These are phyloP conservation scores for Sebastes vulpes DNA, from an alignment of 2,797 vertebrate species.

Conservation along the genomic window DNA sequence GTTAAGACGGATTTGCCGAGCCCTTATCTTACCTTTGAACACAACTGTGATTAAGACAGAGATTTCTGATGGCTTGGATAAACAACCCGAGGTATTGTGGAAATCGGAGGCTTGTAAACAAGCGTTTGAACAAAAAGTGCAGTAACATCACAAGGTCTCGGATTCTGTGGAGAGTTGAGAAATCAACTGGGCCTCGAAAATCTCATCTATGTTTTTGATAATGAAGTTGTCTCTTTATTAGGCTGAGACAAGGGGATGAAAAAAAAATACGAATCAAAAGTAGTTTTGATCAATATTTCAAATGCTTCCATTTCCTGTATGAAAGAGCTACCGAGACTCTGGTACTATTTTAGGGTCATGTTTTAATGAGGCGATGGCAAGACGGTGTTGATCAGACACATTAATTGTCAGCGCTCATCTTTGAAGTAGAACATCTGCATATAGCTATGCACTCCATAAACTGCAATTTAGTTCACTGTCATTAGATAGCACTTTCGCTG, in stretches of 20 bases:
- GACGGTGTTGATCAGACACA: slow-evolving; percentile 47
- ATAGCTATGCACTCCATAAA: slow-evolving; percentile 31
- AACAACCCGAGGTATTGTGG: slow-evolving; percentile 76
- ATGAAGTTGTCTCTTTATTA: slow-evolving; percentile 43
- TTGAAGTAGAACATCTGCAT: slow-evolving; percentile 49
- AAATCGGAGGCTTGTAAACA: slow-evolving; percentile 74
- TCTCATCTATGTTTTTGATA: slow-evolving; percentile 48
- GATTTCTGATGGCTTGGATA: slow-evolving; percentile 75
- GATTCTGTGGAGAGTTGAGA: slow-evolving; percentile 56
- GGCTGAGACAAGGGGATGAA: neutral
- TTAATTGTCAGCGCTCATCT: slow-evolving; percentile 48
- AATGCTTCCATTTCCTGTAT: slow-evolving; percentile 34
- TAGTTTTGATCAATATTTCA: slow-evolving; percentile 74
- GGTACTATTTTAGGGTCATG: slow-evolving; percentile 63
- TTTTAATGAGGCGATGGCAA: slow-evolving; percentile 63
- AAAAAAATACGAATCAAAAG: slow-evolving; percentile 21
- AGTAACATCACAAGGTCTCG: slow-evolving; percentile 56
- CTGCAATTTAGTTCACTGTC: slow-evolving; percentile 11
- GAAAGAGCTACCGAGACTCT: slow-evolving; percentile 33
- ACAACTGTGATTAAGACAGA: slow-evolving; percentile 77
- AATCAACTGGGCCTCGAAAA: slow-evolving; percentile 44
- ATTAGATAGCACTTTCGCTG: slow-evolving; percentile 2
- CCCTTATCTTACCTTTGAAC: slow-evolving; percentile 83
- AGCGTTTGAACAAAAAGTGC: slow-evolving; percentile 64
- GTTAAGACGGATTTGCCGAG: slow-evolving; percentile 77